A percentile compares a stretch with the other conserved stretches of the same genome.
Conservation (phyloP, 2,888 invertebrate genomes). For the Peribatodes rhomboidaria region DNA sequence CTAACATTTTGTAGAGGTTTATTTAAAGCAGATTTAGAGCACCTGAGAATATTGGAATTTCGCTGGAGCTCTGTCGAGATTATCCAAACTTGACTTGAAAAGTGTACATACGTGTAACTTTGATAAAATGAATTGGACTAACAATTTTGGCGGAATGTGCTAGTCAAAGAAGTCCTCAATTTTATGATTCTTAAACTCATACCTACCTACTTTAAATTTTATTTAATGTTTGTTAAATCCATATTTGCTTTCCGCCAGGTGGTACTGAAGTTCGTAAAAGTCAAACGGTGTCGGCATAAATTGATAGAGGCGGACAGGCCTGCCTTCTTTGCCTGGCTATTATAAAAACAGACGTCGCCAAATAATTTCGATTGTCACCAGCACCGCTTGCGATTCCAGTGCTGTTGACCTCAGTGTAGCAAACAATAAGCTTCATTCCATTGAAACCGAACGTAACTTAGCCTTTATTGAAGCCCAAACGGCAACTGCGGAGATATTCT, state of each 20-base stretch:
- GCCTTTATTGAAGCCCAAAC: conserved; percentile 59
- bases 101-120: neutral
- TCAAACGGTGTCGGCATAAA: conserved; percentile 9
- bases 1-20: conserved; percentile 29
- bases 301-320: conserved; percentile 15
- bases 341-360: conserved; percentile 29
- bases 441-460: conserved; percentile 42
- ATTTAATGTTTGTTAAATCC: conserved; percentile 6
- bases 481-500: conserved; percentile 72
- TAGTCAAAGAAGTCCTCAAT: neutral
- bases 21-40: conserved; percentile 18
- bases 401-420: conserved; percentile 40
- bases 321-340: conserved; percentile 10
- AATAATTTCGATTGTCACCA: conserved; percentile 42
- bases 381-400: conserved; percentile 38
- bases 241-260: conserved; percentile 10
- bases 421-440: conserved; percentile 39
- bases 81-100: neutral
- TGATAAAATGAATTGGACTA: neutral
- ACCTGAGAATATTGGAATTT: conserved; percentile 13
- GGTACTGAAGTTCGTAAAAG: conserved; percentile 18
- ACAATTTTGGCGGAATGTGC: too few relatives aligned
- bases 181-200: neutral
- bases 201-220: neutral
- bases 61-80: neutral